A percentile compares a stretch with the other conserved stretches of the same genome.
These are phyloP conservation scores for Sinocyclocheilus anophthalmus DNA, from an alignment of 2,113 vertebrate species.

Conservation along the genomic window DNA sequence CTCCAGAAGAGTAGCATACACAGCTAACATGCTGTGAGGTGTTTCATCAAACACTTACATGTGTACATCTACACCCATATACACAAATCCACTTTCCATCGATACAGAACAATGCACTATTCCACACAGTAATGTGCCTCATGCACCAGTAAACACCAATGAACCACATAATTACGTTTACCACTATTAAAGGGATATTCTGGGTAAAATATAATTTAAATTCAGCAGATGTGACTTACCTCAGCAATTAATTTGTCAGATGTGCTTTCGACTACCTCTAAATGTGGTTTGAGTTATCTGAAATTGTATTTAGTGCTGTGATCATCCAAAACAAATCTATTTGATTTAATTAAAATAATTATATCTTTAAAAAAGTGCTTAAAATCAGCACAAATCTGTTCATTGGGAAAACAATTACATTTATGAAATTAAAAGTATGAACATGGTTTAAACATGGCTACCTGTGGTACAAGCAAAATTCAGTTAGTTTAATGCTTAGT, in stretches of 20 bases:
- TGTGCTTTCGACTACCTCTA: background rate
- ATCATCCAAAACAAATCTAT: too few relatives aligned
- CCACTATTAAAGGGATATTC: background rate
- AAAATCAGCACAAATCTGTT: too few relatives aligned
- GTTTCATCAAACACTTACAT: background rate
- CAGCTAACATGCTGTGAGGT: background rate
- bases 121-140: background rate
- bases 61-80: background rate
- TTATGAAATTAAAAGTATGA: too few relatives aligned
- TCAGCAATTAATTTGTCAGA: background rate
- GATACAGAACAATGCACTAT: background rate
- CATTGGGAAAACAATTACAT: too few relatives aligned
- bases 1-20: conserved; percentile 33
- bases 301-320: too few relatives aligned
- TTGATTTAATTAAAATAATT: too few relatives aligned
- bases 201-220: background rate
- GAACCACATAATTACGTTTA: background rate
- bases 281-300: too few relatives aligned
- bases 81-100: background rate
- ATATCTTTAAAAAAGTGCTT: too few relatives aligned
- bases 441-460: too few relatives aligned
- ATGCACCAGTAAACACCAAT: background rate
- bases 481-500: too few relatives aligned
- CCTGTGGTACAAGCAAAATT: too few relatives aligned
- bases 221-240: background rate